Base-by-base conservation (phyloP, 2,797 vertebrate genomes). In the Eulemur mongoz region DNA sequence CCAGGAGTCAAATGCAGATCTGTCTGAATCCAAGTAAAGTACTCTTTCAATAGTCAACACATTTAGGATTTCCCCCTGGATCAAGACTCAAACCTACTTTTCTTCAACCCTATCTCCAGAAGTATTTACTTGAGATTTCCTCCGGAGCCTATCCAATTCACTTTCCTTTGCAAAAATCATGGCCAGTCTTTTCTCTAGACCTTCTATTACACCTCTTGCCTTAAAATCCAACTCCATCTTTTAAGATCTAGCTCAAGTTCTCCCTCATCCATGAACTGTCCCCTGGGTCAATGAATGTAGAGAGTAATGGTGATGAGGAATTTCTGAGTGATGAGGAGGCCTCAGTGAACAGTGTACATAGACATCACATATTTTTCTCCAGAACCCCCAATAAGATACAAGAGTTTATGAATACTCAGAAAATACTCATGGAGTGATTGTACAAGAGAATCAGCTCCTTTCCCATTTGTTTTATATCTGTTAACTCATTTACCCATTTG, bases 401-500 rank as follows among this genome's bases (percentile, higher is more conserved):
- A 69, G 27, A 89, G 32, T 57, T 89, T 67, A 45, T 63, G 32
- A 92, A 86, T n/a, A 82, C 13, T 12, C n/a, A 89, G 30, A 3
- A 92, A 93, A 85, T 94, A 95, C 70, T 73, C 43, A 70, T 27
- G 13, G 35, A 78, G 5, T 73, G 4, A 83, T 2, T 85, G 25
- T 17, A 67, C 69, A 70, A 89, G 84, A 94, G 22, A 89, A 83
- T 30, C 40, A 4, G 6, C 5, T 5, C 7, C 10, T 63, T 93
- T 69, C 35, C 22, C 4, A 84, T 89, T 87, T 75, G 9, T 83
- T 76, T 78, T 92, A 30, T 61, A 63, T 80, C 50, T 83, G 3
- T 61, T 75, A 79, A 92, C n/a, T 95, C 13, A 89, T 83, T 92
- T 89, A 5, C 89, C 30, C 45, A 88, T 61, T 95, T 80, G 18